Percentiles rank a stretch among this genome's conserved stretches.
phyloP scores from a whole-genome alignment of 2,113 vertebrate species.

The Eulemur macaco region DNA sequence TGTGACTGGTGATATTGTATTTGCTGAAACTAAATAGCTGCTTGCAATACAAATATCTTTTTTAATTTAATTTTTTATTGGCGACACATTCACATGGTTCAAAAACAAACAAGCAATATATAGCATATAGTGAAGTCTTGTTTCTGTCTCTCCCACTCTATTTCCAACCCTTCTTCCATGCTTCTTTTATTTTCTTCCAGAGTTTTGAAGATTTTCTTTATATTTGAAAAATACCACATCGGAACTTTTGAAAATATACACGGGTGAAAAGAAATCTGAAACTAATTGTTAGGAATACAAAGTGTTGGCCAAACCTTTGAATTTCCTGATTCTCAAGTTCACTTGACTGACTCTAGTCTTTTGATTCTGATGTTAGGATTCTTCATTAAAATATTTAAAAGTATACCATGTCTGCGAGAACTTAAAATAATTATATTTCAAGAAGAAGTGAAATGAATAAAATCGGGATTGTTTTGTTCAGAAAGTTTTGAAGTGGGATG shows the following conservation, averaged over 20 bases:
- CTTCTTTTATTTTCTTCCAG: slow-evolving; percentile 36
- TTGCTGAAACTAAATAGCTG: slow-evolving; percentile 12
- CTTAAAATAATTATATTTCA: slow-evolving; percentile 3
- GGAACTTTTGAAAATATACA: not conserved
- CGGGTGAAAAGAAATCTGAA: slow-evolving; percentile 21
- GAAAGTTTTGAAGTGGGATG: not conserved
- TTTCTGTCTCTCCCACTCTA: not conserved
- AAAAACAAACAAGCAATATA: slow-evolving; percentile 3
- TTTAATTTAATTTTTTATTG: slow-evolving; percentile 49
- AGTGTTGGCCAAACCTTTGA: not conserved
- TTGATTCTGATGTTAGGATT: slow-evolving; percentile 1
- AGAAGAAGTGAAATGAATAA: not conserved
- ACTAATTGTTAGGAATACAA: slow-evolving; percentile 2
- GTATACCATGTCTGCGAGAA: not conserved
- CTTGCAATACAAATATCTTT: not conserved
- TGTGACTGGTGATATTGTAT: slow-evolving; percentile 7
- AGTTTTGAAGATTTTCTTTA: slow-evolving; percentile 38
- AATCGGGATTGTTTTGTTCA: not conserved
- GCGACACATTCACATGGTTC: not conserved
- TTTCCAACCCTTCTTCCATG: not conserved
- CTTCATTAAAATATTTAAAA: slow-evolving; percentile 37
- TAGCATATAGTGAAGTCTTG: not conserved
- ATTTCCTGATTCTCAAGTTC: not conserved
- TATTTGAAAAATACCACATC: not conserved
- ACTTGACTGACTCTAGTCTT: not conserved